These are phyloP conservation scores for Ranitomeya imitator DNA, from an alignment of 2,113 vertebrate species.

Conservation along the genomic window DNA sequence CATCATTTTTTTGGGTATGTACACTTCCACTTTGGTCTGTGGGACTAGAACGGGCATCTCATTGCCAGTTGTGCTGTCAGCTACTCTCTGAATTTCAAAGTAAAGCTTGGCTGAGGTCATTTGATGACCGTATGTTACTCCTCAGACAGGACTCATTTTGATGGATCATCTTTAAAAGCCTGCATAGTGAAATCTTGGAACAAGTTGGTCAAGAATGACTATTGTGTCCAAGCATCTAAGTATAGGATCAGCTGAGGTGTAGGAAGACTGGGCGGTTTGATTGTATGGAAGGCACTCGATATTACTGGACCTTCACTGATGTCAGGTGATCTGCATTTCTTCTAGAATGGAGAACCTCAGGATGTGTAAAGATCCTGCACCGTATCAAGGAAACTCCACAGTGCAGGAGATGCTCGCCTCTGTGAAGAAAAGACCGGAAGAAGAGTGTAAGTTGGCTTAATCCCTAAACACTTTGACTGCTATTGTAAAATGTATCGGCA, in stretches of 20 bases:
- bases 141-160: background rate
- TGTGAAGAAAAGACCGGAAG: constrained; percentile 67
- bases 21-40: no score
- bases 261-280: background rate
- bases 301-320: constrained; percentile 42
- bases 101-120: background rate
- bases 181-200: background rate
- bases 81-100: no score
- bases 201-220: background rate
- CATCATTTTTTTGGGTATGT: no score
- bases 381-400: constrained; percentile 68
- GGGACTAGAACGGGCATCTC: no score
- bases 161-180: background rate
- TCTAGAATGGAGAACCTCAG: constrained; percentile 70
- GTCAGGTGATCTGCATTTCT: constrained; percentile 52
- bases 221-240: background rate
- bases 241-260: background rate
- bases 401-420: constrained; percentile 66
- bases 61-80: no score
- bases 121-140: background rate
- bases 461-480: constrained; percentile 18
- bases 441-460: constrained; percentile 69
- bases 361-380: constrained; percentile 68
- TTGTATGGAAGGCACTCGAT: constrained; percentile 10
- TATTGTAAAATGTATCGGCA: background rate